These are phyloP conservation scores for Hirtodrosophila cameraria DNA, from an alignment of 2,888 invertebrate species.

Conservation along the genomic window DNA sequence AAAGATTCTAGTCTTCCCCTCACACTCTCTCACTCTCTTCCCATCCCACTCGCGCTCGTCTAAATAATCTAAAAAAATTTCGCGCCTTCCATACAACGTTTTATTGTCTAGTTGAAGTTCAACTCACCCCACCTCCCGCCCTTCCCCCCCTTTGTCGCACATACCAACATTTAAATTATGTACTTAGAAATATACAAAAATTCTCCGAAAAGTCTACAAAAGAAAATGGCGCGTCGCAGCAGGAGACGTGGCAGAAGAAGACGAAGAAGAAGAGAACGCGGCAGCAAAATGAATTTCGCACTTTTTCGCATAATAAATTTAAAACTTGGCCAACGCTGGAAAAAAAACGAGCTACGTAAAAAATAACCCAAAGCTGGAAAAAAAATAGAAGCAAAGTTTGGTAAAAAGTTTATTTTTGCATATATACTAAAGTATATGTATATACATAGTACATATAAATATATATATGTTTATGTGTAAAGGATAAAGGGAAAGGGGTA, in stretches of 20 bases:
- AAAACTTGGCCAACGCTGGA: constrained; percentile 74
- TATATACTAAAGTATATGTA: constrained; percentile 43
- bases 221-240: constrained; percentile 70
- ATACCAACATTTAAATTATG: constrained; percentile 81
- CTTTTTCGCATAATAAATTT: constrained; percentile 84
- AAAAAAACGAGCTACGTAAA: constrained; percentile 35
- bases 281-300: constrained; percentile 83
- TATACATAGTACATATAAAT: constrained; percentile 17
- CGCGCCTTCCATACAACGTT: constrained; percentile 74
- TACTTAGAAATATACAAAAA: constrained; percentile 80
- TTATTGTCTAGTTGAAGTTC: constrained; percentile 73
- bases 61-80: constrained; percentile 73
- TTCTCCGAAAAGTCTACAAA: constrained; percentile 70
- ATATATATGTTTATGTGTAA: constrained; percentile 7
- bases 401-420: constrained; percentile 80
- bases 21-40: neutral
- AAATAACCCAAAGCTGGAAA: constrained; percentile 41
- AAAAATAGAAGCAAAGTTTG: constrained; percentile 65
- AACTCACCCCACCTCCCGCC: constrained; percentile 10
- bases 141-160: constrained; percentile 2
- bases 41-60: constrained; percentile 19
- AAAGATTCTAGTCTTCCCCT: constrained; percentile 34
- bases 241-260: constrained; percentile 48
- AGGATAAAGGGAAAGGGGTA: neutral
- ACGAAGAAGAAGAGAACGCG: constrained; percentile 42